Evolutionary conservation across 1,140 invertebrate species (phyloP).

Genomic region (Drosophila albomicans): DNA sequence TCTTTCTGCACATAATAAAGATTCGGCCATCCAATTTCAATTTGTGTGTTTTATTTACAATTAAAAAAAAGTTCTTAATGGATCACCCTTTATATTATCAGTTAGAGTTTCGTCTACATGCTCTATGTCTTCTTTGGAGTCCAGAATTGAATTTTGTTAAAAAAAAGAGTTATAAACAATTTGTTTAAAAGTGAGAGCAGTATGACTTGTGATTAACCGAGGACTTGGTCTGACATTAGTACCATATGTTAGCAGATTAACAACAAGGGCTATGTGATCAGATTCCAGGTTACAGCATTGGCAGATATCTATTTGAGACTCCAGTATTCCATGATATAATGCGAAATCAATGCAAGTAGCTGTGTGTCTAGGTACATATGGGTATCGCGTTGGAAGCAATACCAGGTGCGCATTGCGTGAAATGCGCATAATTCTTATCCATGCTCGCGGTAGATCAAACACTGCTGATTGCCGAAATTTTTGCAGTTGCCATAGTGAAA

Average conservation of each 20-base stretch:
- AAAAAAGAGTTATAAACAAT: no score
- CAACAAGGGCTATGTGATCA: background rate
- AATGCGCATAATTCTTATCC: background rate
- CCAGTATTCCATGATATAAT: background rate
- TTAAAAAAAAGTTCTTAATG: no score
- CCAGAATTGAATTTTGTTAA: no score
- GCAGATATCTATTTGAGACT: background rate
- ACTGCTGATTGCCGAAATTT: background rate
- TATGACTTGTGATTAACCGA: constrained; percentile 26
- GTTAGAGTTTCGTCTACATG: no score
- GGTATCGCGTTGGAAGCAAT: constrained; percentile 1
- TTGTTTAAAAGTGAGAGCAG: constrained; percentile 10
- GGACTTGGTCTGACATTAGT: background rate
- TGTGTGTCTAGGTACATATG: background rate
- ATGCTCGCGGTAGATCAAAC: background rate
- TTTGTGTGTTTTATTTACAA: no score
- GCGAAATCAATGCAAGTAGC: background rate
- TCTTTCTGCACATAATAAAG: no score
- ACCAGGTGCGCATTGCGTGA: constrained; percentile 10
- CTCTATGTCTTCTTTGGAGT: no score
- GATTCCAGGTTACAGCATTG: background rate
- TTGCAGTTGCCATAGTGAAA: background rate
- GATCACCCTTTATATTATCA: no score
- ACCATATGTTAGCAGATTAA: background rate
- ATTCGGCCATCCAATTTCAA: no score